Evolutionary conservation across 2,113 vertebrate genomes (phyloP).

Genomic region (Eulemur macaco): DNA sequence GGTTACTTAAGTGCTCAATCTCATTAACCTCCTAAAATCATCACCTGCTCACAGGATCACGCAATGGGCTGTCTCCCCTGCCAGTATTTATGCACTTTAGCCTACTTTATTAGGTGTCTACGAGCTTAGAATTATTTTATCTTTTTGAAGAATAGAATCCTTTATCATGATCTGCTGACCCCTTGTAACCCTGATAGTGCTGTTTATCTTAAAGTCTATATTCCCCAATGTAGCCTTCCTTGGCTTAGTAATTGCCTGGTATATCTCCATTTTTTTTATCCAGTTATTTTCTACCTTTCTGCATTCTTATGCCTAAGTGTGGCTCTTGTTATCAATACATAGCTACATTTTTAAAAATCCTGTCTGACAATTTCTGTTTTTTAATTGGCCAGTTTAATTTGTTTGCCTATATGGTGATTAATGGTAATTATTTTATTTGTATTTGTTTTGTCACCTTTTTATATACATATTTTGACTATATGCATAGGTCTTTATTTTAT

Average conservation of each 20-base stretch:
- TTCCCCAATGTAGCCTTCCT: conserved; percentile 24
- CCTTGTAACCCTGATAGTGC: conserved; percentile 7
- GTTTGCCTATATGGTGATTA: neutral
- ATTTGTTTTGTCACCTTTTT: neutral
- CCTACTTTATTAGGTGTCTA: conserved; percentile 50
- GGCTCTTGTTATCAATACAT: neutral
- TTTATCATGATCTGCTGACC: conserved; percentile 2
- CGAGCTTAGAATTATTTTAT: conserved; percentile 41
- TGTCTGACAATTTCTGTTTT: neutral
- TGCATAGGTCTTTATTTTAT: neutral
- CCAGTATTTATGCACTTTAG: conserved; percentile 36
- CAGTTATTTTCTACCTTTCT: conserved; percentile 31
- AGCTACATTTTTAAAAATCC: neutral
- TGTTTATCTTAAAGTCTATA: conserved; percentile 16
- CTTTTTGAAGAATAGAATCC: conserved; percentile 25
- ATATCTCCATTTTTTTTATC: neutral
- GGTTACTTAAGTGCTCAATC: conserved; percentile 43
- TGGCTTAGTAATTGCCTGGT: conserved; percentile 28
- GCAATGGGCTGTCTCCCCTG: neutral
- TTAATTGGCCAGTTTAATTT: conserved; percentile 33
- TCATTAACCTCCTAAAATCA: conserved; percentile 64
- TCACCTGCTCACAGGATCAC: conserved; percentile 7
- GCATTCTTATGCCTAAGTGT: neutral
- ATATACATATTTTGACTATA: neutral
- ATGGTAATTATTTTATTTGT: neutral